phyloP scores from a whole-genome alignment of 2,113 vertebrate species.

The Eonycteris spelaea region DNA sequence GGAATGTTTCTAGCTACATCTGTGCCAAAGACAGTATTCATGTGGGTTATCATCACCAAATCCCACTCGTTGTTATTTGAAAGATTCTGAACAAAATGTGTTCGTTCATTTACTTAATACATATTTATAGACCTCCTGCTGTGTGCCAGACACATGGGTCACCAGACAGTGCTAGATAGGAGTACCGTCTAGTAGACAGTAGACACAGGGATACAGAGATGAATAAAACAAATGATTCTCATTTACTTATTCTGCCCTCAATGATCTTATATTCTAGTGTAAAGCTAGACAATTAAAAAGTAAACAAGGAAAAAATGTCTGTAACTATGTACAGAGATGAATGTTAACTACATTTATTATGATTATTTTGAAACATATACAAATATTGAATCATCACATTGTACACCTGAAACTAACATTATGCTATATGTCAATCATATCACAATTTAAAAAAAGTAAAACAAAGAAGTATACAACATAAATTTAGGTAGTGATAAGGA shows the following conservation, averaged over 20 bases:
- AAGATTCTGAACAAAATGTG: background rate
- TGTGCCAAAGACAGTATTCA: background rate
- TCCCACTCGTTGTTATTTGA: background rate
- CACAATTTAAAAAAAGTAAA: background rate
- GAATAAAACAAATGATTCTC: background rate
- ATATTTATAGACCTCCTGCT: background rate
- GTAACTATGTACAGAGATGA: background rate
- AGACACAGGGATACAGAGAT: background rate
- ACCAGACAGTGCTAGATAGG: background rate
- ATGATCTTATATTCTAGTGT: background rate
- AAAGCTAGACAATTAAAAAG: background rate
- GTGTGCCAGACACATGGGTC: background rate
- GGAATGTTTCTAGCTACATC: background rate
- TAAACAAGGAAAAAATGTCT: background rate
- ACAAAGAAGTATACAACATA: background rate
- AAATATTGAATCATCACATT: background rate
- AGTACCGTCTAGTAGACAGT: fast-evolving
- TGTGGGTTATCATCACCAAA: fast-evolving
- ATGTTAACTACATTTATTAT: background rate
- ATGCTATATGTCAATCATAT: background rate
- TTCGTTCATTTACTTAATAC: background rate
- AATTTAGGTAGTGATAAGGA: background rate
- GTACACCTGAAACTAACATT: background rate
- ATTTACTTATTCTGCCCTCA: background rate
- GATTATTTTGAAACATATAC: background rate